These are phyloP conservation scores for Drosophila ironensis DNA, from an alignment of 1,140 invertebrate genomes.

Conservation along the genomic window DNA sequence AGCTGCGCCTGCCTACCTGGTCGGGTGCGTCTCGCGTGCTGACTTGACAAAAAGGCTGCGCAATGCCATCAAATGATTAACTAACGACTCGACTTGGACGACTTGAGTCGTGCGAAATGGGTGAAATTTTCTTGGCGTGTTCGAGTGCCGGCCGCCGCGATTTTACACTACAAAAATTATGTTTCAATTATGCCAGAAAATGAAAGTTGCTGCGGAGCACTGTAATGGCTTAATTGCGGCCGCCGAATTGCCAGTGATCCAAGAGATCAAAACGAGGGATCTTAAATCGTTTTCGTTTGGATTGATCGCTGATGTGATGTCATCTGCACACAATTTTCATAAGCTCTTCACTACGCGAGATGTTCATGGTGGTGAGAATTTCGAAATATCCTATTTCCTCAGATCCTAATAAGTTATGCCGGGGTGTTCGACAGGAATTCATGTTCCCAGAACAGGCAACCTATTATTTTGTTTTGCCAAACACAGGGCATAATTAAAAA, in stretches of 20 bases:
- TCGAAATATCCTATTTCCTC: background rate
- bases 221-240: constrained; percentile 67
- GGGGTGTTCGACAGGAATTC: background rate
- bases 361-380: no score
- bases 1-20: constrained; percentile 2
- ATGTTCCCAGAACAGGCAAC: constrained; percentile 48
- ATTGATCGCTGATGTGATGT: constrained; percentile 8
- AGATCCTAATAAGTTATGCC: background rate
- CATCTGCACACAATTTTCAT: background rate
- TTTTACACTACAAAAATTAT: constrained; percentile 75
- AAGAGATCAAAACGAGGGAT: constrained; percentile 25
- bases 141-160: constrained; percentile 53
- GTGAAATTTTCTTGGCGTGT: constrained; percentile 68
- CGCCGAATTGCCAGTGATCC: constrained; percentile 38
- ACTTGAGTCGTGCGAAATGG: constrained; percentile 69
- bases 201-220: constrained; percentile 69
- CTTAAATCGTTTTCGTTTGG: constrained; percentile 20
- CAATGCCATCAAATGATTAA: constrained; percentile 80
- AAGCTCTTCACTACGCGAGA: background rate
- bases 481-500: constrained; percentile 69
- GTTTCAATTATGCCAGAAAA: constrained; percentile 78
- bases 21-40: constrained; percentile 52
- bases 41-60: constrained; percentile 66
- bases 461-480: constrained; percentile 44
- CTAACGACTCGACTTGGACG: constrained; percentile 45